Evolutionary conservation across 2,888 invertebrate genomes (phyloP).

Genomic region (Eilema depressum): DNA sequence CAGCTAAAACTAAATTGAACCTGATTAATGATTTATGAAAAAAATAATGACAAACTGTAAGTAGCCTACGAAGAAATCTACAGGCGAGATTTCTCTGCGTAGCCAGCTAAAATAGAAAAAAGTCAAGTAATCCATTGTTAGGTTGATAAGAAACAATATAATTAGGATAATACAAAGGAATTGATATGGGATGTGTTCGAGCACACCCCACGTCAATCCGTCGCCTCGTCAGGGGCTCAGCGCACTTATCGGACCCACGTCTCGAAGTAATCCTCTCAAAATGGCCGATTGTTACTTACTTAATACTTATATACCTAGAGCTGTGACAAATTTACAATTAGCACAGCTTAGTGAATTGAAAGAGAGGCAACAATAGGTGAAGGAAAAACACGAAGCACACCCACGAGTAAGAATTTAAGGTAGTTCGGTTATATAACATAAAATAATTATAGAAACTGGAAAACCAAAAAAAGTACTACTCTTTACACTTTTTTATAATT

Average conservation of each 20-base stretch:
- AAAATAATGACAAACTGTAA: no score
- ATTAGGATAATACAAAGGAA: not conserved
- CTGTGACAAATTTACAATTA: not conserved
- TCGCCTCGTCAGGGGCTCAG: not conserved
- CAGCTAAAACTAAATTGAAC: conserved; percentile 11
- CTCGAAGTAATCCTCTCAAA: not conserved
- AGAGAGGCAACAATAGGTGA: not conserved
- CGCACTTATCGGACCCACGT: not conserved
- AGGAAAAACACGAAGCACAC: no score
- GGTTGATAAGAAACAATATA: not conserved
- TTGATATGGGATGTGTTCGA: not conserved
- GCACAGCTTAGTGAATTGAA: not conserved
- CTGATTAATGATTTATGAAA: conserved; percentile 28
- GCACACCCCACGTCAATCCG: not conserved
- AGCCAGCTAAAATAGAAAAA: no score
- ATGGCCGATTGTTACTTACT: not conserved
- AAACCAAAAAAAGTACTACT: no score
- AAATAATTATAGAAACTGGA: no score
- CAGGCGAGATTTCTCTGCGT: no score
- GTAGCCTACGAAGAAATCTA: no score
- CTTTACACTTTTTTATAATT: no score
- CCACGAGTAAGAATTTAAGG: no score
- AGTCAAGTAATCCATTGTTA: not conserved
- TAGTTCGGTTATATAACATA: no score
- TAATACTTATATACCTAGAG: not conserved